Percentiles rank a stretch among this genome's conserved stretches.
phyloP scores from a whole-genome alignment of 2,888 invertebrate genomes.

The Plagiodera versicolora region DNA sequence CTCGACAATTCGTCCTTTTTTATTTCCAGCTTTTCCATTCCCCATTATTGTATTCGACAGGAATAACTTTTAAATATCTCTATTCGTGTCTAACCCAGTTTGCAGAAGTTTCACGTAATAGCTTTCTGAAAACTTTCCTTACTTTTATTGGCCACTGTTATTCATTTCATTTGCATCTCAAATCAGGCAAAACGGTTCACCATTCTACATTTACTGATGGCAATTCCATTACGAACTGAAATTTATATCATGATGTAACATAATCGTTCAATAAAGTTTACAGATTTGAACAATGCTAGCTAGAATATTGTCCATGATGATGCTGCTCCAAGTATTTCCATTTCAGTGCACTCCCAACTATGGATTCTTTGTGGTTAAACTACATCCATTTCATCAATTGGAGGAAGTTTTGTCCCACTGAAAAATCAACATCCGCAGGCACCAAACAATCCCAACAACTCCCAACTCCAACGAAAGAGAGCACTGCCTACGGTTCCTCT shows the following conservation, averaged over 20 bases:
- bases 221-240: not conserved
- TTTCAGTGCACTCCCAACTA: too few relatives aligned
- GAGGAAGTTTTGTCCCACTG: constrained; percentile 8
- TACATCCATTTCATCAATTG: not conserved
- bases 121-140: constrained; percentile 22
- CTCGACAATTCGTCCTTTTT: not conserved
- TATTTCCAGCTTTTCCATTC: constrained; percentile 16
- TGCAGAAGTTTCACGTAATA: constrained; percentile 29
- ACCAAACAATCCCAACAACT: not conserved
- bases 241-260: too few relatives aligned
- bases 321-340: too few relatives aligned
- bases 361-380: too few relatives aligned
- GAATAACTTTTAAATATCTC: constrained; percentile 31
- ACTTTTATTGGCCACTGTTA: constrained; percentile 14
- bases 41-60: constrained; percentile 30
- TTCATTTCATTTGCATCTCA: constrained; percentile 3
- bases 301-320: too few relatives aligned
- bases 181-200: not conserved
- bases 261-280: too few relatives aligned
- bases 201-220: not conserved
- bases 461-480: not conserved
- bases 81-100: constrained; percentile 31
- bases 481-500: not conserved
- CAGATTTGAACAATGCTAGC: too few relatives aligned
- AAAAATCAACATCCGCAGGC: constrained; percentile 11